These are phyloP conservation scores for Charadrius vociferus DNA, from an alignment of 2,113 vertebrate genomes.

Conservation along the genomic window DNA sequence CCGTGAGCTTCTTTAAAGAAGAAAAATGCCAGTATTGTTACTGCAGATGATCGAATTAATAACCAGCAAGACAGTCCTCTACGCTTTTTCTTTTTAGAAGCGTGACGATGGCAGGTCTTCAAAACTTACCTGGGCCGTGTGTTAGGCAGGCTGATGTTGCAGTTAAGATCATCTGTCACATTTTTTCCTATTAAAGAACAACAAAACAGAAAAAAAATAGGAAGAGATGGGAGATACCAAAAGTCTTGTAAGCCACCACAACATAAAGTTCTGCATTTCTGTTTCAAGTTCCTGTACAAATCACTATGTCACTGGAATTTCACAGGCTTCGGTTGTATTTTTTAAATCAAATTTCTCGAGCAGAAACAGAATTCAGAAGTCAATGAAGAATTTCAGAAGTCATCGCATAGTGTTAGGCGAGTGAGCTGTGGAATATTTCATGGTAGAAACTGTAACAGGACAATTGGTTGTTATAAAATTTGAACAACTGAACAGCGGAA, in stretches of 20 bases:
- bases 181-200: background rate
- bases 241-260: background rate
- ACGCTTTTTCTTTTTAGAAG: background rate
- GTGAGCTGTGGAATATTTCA: background rate
- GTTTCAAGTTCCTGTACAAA: background rate
- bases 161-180: background rate
- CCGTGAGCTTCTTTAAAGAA: background rate
- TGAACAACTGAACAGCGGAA: background rate
- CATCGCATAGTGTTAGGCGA: background rate
- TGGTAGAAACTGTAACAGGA: background rate
- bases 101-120: background rate
- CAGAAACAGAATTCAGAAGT: background rate
- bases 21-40: background rate
- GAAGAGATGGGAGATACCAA: background rate
- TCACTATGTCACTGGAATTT: background rate
- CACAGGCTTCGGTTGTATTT: background rate
- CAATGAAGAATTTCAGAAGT: background rate
- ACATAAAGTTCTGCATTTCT: background rate
- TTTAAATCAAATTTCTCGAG: background rate
- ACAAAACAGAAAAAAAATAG: background rate
- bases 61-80: no score
- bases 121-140: background rate
- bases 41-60: background rate
- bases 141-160: background rate
- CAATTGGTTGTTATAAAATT: background rate